Base-by-base conservation (phyloP, 2,113 vertebrate genomes). In the Saccopteryx leptura region DNA sequence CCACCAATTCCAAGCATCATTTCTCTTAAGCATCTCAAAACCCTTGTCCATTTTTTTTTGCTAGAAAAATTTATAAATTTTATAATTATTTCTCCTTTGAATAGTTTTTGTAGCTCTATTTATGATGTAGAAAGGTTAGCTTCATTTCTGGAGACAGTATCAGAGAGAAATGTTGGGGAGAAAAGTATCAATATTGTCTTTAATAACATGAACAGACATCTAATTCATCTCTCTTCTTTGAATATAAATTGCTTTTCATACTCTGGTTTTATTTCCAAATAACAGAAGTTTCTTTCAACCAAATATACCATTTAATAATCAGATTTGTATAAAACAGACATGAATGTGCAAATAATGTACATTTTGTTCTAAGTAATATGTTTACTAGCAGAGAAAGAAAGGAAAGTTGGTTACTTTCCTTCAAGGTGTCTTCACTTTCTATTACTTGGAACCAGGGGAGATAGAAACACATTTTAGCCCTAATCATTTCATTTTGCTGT, bases 381-480 rank as follows among this genome's bases (percentile, higher is more conserved):
- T 74, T 1, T 7, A 75, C 33, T 75, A 93, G 46, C 2, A 94
- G 46, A 97, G n/a, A 72, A 89, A 61, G 23, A 95, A 66, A 96
- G 26, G 79, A 88, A 79, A 95, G n/a, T 83, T 23, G 26, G 46
- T 94, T 88, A 23, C 92, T 96, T 97, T 97, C 63, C 31, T 93
- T 96, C 54, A 81, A 96, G 91, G 5, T 94, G 21, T 1, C 56
- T 61, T 88, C 24, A 68, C 90, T 50, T 63, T 76, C 69, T 14
- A 81, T 88, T 15, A 88, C 26, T 94, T 95, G 65, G 4, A 95
- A n/a, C 17, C 68, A 14, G 18, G 19, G n/a, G 68, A 97, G 96
- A 96, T 31, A 94, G 15, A 94, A 78, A 91, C 1, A n/a, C 46
- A 11, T 91, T 97, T 97, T 95, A 89, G 85, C 84, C 12, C 58